Evolutionary conservation across 2,797 vertebrate species (phyloP), one percentile per base, ranked within the genome.

Genomic region (Propithecus perrieri): DNA sequence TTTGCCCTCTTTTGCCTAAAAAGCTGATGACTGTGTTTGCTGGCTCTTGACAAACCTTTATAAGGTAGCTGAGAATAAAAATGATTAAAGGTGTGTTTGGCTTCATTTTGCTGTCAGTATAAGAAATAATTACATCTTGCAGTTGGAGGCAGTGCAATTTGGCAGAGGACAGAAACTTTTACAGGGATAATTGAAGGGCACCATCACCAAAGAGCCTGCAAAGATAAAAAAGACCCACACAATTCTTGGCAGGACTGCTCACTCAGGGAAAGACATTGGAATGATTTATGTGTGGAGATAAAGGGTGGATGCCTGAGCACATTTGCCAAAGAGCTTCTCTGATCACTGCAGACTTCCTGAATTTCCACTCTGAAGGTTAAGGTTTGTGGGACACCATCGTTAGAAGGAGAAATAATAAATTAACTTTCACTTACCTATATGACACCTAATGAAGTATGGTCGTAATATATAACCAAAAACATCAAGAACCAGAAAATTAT

Each of bases 191-290:
- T 81, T 96, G 93, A 93, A 94, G 75, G 75, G 84, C 87, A 71
- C 20, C 57, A 7, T 87, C 91, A 89, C 30, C 53, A 69, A 50
- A 30, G 41, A 96, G 61, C 10, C 57, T 80, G 43, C 22, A 41
- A 61, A 91, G 96, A 97, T 95, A 91, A 78, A 97, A 91, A 96
- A 93, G 84, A 67, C 71, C 41, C 76, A n/a, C 30, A 41, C 15
- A 35, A 2, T 74, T 67, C 53, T 33, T 90, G 96, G 76, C 96
- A 94, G 53, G 41, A 28, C 3, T 28, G 38, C n/a, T 75, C 38
- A 12, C 38, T 48, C 59, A 20, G 71, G 35, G 48, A 43, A 79
- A 78, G 75, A 71, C 6, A 6, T 30, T 48, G 48, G 12, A 50
- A 24, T 30, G 57, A 59, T 87, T 75, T 55, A 55, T 78, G 61